Evolutionary conservation across 1,140 invertebrate genomes (phyloP), one percentile per base, ranked within the genome.

Genomic region (Drosophila lowei): DNA sequence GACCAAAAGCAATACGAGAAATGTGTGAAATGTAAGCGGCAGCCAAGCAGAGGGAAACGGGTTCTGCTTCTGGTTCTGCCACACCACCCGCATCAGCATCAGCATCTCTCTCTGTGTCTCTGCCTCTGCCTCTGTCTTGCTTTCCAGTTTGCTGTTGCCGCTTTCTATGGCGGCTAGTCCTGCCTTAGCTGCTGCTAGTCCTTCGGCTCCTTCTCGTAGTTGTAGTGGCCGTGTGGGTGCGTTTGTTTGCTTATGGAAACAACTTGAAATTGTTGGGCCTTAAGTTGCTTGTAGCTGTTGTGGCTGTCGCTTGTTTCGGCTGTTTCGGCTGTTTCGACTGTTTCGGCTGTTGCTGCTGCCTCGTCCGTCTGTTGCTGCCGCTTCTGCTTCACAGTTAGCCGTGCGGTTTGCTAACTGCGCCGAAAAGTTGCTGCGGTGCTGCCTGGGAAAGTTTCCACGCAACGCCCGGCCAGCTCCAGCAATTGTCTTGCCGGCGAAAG

Each of bases 281-380:
- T 63, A 75, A 88, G 77, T 85, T 85, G 77, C 80, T 79, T 80
- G 80, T 85, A 77, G 72, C 77, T 83, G 79, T 78, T 83, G 79
- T 72, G 79, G 79, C 75, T 79, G 79, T 76, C 76, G 59, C 70
- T 57, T 62, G 52, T 13, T 13, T 38, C 8, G 34, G 9, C 34
- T 38, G 34, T 38, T 38, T 8, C 8, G 9, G 9, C 30, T 7
- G 28, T 6, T 28, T 2, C 21, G 0, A 3, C 25, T 34, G 43
- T 9, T 68, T 8, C 34, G 3, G 11, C 11, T 38, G 9, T 9
- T 9, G 4, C 34, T 13, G 52, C 21, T 48, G 50, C 38, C n/a
- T n/a, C n/a, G n/a, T n/a, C n/a, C n/a, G n/a, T n/a, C n/a, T 72
- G 53, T 50, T 66, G 57, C 21, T 50, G 50, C 11, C 66, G 61